Percentiles rank a stretch among this genome's conserved stretches.
Conservation (phyloP, 2,797 vertebrate genomes). For the Arremon brunneinucha region DNA sequence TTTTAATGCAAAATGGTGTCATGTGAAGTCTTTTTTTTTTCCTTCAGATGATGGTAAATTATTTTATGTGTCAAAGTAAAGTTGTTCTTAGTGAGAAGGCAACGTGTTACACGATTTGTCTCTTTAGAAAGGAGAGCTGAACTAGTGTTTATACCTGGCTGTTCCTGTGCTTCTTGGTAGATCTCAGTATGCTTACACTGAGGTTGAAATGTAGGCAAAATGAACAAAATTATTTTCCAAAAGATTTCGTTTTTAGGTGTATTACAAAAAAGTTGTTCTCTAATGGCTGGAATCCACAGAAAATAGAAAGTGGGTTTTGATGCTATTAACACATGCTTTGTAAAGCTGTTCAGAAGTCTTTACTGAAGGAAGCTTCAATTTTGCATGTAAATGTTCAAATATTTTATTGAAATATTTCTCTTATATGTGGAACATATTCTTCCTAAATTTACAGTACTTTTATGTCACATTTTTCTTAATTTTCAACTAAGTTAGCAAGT, state of each 20-base stretch:
- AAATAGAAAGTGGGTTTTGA: background rate
- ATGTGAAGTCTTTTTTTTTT: background rate
- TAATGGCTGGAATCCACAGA: background rate
- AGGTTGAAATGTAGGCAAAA: background rate
- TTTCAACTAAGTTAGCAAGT: background rate
- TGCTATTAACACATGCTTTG: background rate
- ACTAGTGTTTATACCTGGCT: background rate
- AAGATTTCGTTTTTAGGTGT: background rate
- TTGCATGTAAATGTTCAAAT: background rate
- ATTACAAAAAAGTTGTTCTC: background rate
- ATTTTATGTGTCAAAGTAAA: background rate
- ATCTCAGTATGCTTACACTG: background rate
- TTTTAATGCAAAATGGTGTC: background rate
- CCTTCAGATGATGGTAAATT: background rate
- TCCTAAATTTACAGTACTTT: background rate
- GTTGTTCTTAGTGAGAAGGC: background rate
- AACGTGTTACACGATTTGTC: accelerated
- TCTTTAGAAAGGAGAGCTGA: background rate
- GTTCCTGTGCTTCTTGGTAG: background rate
- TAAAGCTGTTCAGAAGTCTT: background rate
- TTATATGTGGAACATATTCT: background rate
- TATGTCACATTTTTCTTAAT: background rate
- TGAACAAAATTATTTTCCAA: background rate
- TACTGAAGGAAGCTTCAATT: background rate
- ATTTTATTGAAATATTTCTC: background rate